Base-by-base conservation (phyloP, 2,888 invertebrate genomes). In the Eudasyphora cyanicolor region DNA sequence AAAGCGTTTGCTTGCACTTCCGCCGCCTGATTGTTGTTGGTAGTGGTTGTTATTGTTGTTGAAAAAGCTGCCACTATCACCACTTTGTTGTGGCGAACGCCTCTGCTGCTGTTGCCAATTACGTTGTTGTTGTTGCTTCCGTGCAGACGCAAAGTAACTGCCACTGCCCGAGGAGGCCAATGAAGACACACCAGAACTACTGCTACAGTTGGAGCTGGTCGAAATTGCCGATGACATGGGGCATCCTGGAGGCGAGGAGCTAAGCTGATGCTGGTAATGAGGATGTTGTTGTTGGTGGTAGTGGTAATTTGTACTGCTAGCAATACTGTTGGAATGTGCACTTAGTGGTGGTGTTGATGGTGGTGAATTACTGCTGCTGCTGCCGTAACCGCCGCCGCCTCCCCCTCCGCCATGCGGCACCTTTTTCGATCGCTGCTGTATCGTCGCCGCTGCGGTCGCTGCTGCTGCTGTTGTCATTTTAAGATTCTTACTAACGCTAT, bases 321-420 rank as follows among this genome's bases (percentile, higher is more conserved):
- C 91, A 91, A 91, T 91, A 91, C 91, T 91, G 91, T 91, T 91
- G 91, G 91, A 91, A 91, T 91, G 91, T 91, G 90, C 88, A 89
- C 87, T 89, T 88, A 88, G 87, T 86, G 88, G 85, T 82, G 88
- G 87, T 88, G 88, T 85, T 87, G 88, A 85, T 88, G 88, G 79
- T 86, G 86, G 82, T 85, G 88, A 85, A 76, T 71, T 84, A 82
- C 76, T 67, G 86, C 86, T 85, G 85, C 84, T 79, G 82, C 82
- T 85, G 86, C 60, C 82, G 86, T 45, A 49, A 67, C 54, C 75
- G 32, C 76, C 79, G 69, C 87, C 86, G 82, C 70, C 79, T 79
- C 84, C 79, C 79, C 76, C 84, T 32, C 79, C 74, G 74, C 88
- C 87, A 82, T 76, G 60, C 45, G 78, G 69, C 35, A 67, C 54